Conservation (phyloP, 2,797 vertebrate species). For the Podargus strigoides region DNA sequence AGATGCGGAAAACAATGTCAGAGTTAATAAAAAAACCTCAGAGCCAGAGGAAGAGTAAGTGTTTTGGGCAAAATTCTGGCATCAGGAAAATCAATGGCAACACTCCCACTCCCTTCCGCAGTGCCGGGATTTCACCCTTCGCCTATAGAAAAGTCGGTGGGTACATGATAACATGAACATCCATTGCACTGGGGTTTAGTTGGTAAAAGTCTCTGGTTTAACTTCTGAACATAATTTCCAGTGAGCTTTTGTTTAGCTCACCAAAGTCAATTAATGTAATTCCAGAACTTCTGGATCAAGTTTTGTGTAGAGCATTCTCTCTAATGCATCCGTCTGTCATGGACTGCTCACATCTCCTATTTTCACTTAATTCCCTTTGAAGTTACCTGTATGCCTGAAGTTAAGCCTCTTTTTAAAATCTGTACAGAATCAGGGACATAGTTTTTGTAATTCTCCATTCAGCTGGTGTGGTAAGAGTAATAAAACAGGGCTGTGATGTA, state of each 20-base stretch:
- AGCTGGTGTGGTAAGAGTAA: conserved; percentile 33
- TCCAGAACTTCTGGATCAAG: conserved; percentile 24
- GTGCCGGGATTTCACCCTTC: background rate
- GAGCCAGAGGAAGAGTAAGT: background rate
- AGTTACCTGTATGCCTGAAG: conserved; percentile 41
- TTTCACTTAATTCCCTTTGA: conserved; percentile 54
- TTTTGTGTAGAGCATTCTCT: background rate
- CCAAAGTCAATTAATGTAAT: conserved; percentile 2
- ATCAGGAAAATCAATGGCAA: background rate
- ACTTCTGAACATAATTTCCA: background rate
- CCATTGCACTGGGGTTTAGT: background rate
- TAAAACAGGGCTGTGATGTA: conserved; percentile 32
- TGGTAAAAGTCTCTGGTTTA: background rate
- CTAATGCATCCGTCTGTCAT: background rate
- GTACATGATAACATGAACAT: background rate
- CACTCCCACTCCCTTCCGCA: background rate
- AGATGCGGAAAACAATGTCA: background rate
- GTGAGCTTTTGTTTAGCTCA: conserved; percentile 37
- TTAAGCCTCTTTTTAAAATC: conserved; percentile 51
- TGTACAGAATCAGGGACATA: conserved; percentile 24
- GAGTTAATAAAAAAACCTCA: background rate
- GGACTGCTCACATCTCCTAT: background rate
- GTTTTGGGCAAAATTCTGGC: conserved; percentile 24
- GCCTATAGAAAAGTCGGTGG: background rate
- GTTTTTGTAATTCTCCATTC: conserved; percentile 47